These are phyloP conservation scores for Lagocephalus sceleratus DNA, from an alignment of 2,797 vertebrate species.

Conservation along the genomic window DNA sequence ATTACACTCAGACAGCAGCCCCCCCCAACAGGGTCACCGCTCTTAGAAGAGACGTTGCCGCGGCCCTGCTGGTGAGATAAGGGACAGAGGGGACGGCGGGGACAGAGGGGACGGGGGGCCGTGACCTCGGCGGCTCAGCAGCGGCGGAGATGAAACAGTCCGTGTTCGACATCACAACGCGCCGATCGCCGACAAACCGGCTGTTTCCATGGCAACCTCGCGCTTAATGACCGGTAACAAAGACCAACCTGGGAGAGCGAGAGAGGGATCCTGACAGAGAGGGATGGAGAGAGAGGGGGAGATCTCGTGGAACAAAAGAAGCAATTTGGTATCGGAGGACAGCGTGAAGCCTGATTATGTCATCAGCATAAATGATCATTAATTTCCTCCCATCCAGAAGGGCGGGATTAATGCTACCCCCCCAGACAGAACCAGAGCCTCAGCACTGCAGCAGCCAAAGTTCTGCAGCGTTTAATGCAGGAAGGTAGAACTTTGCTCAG, in stretches of 20 bases:
- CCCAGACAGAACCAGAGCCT: slow-evolving; percentile 47
- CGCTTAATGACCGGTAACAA: slow-evolving; percentile 77
- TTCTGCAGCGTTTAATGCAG: no score
- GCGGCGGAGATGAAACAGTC: slow-evolving; percentile 1
- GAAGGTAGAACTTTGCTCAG: slow-evolving; percentile 14
- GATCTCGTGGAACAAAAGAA: slow-evolving; percentile 76
- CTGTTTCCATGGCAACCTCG: slow-evolving; percentile 77
- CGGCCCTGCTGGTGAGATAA: slow-evolving; percentile 50
- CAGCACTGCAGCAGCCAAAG: slow-evolving; percentile 36
- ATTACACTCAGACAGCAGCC: slow-evolving; percentile 83
- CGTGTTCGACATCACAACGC: slow-evolving; percentile 18
- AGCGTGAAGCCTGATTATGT: slow-evolving; percentile 80
- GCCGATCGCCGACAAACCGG: slow-evolving; percentile 7
- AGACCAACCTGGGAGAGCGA: slow-evolving; percentile 55
- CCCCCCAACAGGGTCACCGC: slow-evolving; percentile 81
- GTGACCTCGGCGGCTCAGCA: slow-evolving; percentile 8
- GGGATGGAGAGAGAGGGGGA: slow-evolving; percentile 54
- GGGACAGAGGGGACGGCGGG: slow-evolving; percentile 17
- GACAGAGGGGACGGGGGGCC: slow-evolving; percentile 17
- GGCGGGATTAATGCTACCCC: slow-evolving; percentile 72
- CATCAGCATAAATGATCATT: slow-evolving; percentile 81
- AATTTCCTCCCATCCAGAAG: slow-evolving; percentile 78
- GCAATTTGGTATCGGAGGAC: slow-evolving; percentile 78
- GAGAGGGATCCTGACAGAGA: slow-evolving; percentile 55
- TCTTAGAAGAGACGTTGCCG: slow-evolving; percentile 72